Evolutionary conservation across 2,113 vertebrate species (phyloP).

Genomic region (Chaenogobius annularis): DNA sequence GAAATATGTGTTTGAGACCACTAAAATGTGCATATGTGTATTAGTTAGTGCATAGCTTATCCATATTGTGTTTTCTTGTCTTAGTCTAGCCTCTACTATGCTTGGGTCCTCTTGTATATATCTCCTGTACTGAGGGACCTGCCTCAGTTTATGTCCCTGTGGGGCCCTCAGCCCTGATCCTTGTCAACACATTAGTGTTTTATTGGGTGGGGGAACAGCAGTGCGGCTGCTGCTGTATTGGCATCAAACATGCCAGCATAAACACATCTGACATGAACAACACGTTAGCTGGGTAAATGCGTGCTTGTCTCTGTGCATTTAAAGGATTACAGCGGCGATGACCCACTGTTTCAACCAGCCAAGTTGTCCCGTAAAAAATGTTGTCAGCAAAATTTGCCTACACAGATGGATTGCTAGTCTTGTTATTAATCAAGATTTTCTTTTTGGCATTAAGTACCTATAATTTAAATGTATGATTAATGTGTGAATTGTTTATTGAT

Average conservation of each 20-base stretch:
- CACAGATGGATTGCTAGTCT: not conserved
- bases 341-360: not conserved
- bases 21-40: not conserved
- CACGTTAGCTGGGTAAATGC: slow-evolving; percentile 37
- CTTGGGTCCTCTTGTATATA: not conserved
- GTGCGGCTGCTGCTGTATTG: slow-evolving; percentile 50
- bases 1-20: not conserved
- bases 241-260: slow-evolving; percentile 63
- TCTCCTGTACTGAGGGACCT: slow-evolving; percentile 13
- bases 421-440: not conserved
- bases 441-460: not conserved
- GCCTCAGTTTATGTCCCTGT: slow-evolving; percentile 36
- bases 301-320: slow-evolving; percentile 21
- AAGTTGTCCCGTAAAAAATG: not conserved
- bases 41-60: not conserved
- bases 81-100: not conserved
- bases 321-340: not conserved
- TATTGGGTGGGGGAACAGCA: slow-evolving; percentile 59
- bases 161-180: slow-evolving; percentile 54
- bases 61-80: not conserved
- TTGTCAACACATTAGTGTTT: slow-evolving; percentile 62
- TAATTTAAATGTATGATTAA: too few species aligned
- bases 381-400: not conserved
- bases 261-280: slow-evolving; percentile 60
- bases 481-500: too few species aligned